phyloP scores from a whole-genome alignment of 2,888 invertebrate genomes.

The Pantelozetes paolii region DNA sequence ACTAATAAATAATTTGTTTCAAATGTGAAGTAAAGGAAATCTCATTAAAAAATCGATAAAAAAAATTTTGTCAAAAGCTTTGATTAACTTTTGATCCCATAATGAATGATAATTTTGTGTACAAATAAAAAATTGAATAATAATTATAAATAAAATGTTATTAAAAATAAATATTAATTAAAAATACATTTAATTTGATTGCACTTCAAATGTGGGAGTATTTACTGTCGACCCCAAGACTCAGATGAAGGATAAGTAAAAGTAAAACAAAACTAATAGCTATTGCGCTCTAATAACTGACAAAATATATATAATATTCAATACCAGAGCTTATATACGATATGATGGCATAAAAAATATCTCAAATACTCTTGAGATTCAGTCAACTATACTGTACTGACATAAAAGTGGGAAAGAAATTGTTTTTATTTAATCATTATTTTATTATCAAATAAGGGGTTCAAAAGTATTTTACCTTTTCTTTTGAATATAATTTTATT shows the following conservation, averaged over 20 bases:
- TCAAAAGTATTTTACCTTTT: neutral
- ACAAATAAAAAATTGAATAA: too few species aligned
- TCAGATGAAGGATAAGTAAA: too few species aligned
- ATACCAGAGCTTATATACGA: neutral
- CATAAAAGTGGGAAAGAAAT: neutral
- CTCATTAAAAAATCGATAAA: too few species aligned
- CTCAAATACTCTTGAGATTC: neutral
- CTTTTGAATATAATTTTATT: neutral
- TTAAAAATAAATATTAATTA: too few species aligned
- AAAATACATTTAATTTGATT: too few species aligned
- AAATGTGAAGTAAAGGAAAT: too few species aligned
- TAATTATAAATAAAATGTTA: too few species aligned
- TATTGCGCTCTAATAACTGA: slow-evolving; percentile 8
- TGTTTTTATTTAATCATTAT: neutral
- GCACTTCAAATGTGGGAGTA: neutral
- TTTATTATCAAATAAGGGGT: slow-evolving; percentile 2
- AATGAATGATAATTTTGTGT: too few species aligned
- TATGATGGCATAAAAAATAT: neutral
- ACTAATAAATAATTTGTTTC: too few species aligned
- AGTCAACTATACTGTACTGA: neutral
- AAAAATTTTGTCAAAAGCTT: too few species aligned
- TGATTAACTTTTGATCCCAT: too few species aligned
- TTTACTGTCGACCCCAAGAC: neutral
- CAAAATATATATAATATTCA: neutral
- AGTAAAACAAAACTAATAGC: slow-evolving; percentile 9